Percentiles rank a stretch among this genome's conserved stretches.
Conservation (phyloP, 2,113 vertebrate species). For the Paraplagusia blochii region DNA sequence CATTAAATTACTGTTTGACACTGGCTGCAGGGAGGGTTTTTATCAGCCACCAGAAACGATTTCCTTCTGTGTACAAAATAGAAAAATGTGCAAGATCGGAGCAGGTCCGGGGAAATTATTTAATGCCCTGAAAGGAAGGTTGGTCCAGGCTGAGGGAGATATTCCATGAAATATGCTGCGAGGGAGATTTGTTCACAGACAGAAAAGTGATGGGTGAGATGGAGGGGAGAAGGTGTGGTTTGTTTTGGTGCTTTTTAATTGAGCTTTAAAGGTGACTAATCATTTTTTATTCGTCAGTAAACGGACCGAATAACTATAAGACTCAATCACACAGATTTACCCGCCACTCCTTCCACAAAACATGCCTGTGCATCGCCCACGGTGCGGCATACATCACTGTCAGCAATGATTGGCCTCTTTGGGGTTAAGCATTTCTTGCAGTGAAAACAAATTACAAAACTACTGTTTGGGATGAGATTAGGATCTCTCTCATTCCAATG, state of each 20-base stretch:
- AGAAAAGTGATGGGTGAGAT: too few relatives aligned
- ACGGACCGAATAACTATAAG: too few relatives aligned
- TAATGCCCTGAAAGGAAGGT: conserved; percentile 26
- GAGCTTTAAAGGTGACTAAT: too few relatives aligned
- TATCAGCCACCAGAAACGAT: conserved; percentile 58
- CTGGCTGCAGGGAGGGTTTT: conserved; percentile 54
- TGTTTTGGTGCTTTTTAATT: too few relatives aligned
- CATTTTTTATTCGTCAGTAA: too few relatives aligned
- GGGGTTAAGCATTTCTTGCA: too few relatives aligned
- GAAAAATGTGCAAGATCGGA: conserved; percentile 55
- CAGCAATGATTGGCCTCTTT: too few relatives aligned
- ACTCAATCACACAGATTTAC: too few relatives aligned
- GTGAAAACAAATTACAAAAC: background rate
- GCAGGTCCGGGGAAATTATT: conserved; percentile 47
- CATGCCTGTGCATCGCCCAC: too few relatives aligned
- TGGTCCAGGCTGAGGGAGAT: conserved; percentile 25
- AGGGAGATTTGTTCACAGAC: conserved; percentile 38
- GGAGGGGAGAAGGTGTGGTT: too few relatives aligned
- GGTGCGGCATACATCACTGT: too few relatives aligned
- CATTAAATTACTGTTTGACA: conserved; percentile 62
- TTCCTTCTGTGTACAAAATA: conserved; percentile 46
- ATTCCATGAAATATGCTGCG: background rate
- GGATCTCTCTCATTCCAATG: conserved; percentile 19
- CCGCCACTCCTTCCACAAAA: too few relatives aligned
- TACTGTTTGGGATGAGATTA: conserved; percentile 1